phyloP scores from a whole-genome alignment of 1,140 invertebrate genomes.

The Drosophila triauraria region DNA sequence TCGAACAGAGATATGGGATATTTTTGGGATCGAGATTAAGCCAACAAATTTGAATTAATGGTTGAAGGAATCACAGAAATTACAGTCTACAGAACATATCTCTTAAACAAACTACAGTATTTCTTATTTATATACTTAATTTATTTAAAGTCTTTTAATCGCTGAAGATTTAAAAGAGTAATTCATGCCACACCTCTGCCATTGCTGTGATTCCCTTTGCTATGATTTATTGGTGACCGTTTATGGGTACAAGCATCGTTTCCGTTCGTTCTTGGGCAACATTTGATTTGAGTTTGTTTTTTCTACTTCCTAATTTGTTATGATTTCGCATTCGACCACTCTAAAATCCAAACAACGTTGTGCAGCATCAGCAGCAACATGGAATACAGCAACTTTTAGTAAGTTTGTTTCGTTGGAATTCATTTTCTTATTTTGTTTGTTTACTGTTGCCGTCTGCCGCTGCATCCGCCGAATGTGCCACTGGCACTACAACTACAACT shows the following conservation, averaged over 20 bases:
- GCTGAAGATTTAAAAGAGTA: neutral
- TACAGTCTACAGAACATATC: neutral
- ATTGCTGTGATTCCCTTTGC: no score
- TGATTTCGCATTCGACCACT: conserved; percentile 46
- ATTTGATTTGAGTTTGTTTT: conserved; percentile 50
- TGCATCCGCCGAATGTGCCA: conserved; percentile 48
- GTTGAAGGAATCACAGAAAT: neutral
- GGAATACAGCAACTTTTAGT: conserved; percentile 88
- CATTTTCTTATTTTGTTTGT: conserved; percentile 58
- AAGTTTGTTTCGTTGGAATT: conserved; percentile 85
- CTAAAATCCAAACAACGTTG: conserved; percentile 38
- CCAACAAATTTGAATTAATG: neutral
- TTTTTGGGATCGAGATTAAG: neutral
- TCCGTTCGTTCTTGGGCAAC: conserved; percentile 7
- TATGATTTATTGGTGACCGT: neutral
- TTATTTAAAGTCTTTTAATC: no score
- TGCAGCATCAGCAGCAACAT: conserved; percentile 88
- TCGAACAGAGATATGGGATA: neutral
- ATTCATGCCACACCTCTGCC: neutral
- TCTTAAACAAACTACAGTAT: neutral
- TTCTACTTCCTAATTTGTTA: conserved; percentile 49
- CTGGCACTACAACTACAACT: conserved; percentile 31
- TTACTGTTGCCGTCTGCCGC: conserved; percentile 61
- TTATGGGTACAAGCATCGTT: neutral
- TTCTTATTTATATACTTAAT: no score